phyloP scores from a whole-genome alignment of 1,140 invertebrate genomes.

The Trichonephila clavipes region DNA sequence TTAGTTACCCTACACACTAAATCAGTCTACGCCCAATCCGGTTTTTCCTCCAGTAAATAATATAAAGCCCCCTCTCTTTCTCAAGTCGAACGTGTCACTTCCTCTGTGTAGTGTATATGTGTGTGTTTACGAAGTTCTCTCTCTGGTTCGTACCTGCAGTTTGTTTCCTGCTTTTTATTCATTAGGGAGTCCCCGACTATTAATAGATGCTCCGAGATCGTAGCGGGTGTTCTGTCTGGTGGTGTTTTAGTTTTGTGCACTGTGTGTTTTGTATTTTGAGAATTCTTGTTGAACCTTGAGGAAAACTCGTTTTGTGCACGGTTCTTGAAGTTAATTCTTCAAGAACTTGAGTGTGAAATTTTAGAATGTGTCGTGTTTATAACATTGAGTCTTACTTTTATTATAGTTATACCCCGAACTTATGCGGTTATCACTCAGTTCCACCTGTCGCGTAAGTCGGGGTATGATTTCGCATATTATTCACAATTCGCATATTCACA shows the following conservation, averaged over 20 bases:
- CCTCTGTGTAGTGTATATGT: neutral
- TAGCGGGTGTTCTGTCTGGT: slow-evolving; percentile 13
- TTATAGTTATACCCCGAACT: too few relatives aligned
- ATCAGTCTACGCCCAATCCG: neutral
- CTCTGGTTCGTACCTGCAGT: neutral
- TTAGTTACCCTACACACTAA: too few relatives aligned
- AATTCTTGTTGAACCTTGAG: neutral
- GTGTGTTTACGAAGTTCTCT: neutral
- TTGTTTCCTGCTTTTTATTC: neutral
- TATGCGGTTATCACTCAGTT: too few relatives aligned
- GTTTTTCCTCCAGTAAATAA: neutral
- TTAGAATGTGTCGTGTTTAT: too few relatives aligned
- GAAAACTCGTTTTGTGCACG: neutral
- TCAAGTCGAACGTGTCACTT: neutral
- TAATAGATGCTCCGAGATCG: slow-evolving; percentile 6
- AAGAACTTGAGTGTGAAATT: too few relatives aligned
- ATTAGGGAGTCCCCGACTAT: neutral
- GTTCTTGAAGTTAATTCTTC: too few relatives aligned
- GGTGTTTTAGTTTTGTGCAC: neutral
- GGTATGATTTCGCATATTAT: too few relatives aligned
- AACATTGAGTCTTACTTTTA: too few relatives aligned
- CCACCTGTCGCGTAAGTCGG: too few relatives aligned
- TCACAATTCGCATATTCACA: too few relatives aligned
- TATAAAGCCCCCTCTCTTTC: neutral
- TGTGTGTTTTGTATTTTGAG: neutral